Conservation (phyloP, 2,888 invertebrate species). For the Germaria angustata region DNA sequence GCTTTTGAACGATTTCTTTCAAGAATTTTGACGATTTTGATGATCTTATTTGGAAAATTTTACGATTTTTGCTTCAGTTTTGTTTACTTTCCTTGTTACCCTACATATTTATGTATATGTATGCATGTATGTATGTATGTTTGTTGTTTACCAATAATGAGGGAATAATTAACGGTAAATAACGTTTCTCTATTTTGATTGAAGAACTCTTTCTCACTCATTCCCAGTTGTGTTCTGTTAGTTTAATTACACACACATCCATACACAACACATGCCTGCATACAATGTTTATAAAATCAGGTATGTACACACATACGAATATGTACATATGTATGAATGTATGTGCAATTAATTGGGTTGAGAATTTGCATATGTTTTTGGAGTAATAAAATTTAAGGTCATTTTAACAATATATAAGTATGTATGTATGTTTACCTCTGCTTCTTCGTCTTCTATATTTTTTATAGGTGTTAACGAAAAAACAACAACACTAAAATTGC, state of each 20-base stretch:
- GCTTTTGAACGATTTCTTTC: no score
- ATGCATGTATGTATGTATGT: neutral
- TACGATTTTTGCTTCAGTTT: no score
- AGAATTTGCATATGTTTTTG: constrained; percentile 62
- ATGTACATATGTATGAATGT: neutral
- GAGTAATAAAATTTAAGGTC: constrained; percentile 63
- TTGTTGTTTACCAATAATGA: neutral
- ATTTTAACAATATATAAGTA: constrained; percentile 40
- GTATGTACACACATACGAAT: neutral
- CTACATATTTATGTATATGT: neutral
- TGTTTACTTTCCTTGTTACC: no score
- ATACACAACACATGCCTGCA: neutral
- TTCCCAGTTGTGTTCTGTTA: no score
- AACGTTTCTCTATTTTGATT: neutral
- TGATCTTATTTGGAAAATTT: no score
- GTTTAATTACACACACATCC: no score
- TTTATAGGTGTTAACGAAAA: neutral
- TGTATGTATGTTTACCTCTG: neutral
- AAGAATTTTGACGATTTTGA: no score
- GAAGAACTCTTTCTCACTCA: no score
- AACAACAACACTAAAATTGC: neutral
- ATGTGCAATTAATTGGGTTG: constrained; percentile 31
- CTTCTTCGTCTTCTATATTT: neutral
- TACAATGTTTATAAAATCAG: no score
- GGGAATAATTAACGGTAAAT: neutral